Base-by-base conservation (phyloP, 2,888 invertebrate species). In the Pomacea canaliculata region DNA sequence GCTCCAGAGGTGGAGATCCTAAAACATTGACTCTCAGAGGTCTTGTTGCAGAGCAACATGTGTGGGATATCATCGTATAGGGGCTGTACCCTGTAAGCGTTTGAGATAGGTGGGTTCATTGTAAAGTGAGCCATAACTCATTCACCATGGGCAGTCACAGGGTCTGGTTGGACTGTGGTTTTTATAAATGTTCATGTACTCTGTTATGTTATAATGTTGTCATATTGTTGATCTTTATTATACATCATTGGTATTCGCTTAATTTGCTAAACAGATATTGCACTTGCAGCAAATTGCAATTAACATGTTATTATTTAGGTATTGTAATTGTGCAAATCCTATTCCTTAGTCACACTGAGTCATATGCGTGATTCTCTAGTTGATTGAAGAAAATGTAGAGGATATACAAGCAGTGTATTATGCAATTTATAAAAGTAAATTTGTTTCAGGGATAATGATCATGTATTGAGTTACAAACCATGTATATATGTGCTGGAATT, bases 391-490 rank as follows among this genome's bases (percentile, higher is more conserved):
- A 37, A 3, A 37, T 37, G 37, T 37, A 37, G 37, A 37, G 37
- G 3, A 37, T 37, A 1, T 51, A 51, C 16, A 13, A 13, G 4
- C 7, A 1, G 16, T 51, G 51, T 51, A 16, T 10, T 51, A 13
- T 10, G 51, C 5, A 7, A 16, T 10, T 51, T 10, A 13, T 51
- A 13, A 16, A 16, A 51, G 3, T 13, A 10, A 1, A 13, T 51
- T 16, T 51, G 19, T 70, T 67, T 16, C 76, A 79, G 78, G 85
- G 85, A n/a, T 13, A 86, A 86, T 71, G 83, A 86, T 71, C 83
- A 84, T 71, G 67, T 13, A 83, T 86, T 63, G 83, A 84, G 70
- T n/a, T 81, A 83, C 70, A n/a, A 86, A 86, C 76, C 78, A 84
- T 56, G 60, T 86, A 84, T 59, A 85, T 59, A 71, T 69, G 9